Conservation (phyloP, 1,140 invertebrate genomes). For the Sarcophaga bullata region DNA sequence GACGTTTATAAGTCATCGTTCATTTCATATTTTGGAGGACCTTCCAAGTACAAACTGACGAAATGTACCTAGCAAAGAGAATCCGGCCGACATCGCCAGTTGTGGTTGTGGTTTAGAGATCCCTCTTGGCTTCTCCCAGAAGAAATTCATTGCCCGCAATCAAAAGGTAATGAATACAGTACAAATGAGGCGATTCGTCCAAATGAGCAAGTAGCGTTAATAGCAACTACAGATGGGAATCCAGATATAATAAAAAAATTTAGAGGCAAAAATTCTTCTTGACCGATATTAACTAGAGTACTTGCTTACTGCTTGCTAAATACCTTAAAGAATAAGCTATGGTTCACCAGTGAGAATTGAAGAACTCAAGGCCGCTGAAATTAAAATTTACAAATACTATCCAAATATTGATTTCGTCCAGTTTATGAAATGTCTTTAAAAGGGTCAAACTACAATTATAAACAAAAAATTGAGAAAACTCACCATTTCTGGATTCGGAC, state of each 20-base stretch:
- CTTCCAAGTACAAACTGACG: neutral
- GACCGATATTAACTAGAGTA: neutral
- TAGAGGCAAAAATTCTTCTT: neutral
- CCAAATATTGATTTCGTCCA: neutral
- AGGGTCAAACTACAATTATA: neutral
- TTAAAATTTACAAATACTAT: neutral
- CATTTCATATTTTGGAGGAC: neutral
- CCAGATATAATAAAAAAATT: neutral
- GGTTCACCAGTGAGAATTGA: neutral
- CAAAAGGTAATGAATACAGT: neutral
- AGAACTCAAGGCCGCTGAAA: neutral
- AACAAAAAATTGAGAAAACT: neutral
- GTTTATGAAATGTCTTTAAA: neutral
- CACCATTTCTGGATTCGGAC: no score
- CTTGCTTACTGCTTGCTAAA: slow-evolving; percentile 14
- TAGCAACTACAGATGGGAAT: neutral
- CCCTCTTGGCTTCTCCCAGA: neutral
- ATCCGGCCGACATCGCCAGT: neutral
- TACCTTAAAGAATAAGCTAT: neutral
- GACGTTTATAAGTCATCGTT: neutral
- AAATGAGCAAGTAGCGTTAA: neutral
- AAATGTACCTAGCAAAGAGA: neutral
- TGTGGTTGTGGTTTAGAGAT: neutral
- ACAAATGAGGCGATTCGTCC: neutral
- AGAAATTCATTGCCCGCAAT: neutral